These are phyloP conservation scores for Apodemus sylvaticus DNA, from an alignment of 2,113 vertebrate genomes.

Conservation along the genomic window DNA sequence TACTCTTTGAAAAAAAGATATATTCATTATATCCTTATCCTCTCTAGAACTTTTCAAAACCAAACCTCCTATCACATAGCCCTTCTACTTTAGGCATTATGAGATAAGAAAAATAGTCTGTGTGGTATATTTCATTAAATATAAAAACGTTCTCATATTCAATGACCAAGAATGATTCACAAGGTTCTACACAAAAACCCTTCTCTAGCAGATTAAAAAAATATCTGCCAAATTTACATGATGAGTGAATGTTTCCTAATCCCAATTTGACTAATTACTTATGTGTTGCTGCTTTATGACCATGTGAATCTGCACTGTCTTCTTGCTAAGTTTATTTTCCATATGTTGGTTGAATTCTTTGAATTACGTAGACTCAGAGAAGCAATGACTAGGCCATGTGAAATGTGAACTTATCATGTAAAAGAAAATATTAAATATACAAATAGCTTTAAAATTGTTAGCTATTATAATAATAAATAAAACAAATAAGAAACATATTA, in stretches of 20 bases:
- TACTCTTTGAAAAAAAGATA: no score
- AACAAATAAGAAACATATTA: conserved; percentile 30
- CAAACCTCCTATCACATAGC: background rate
- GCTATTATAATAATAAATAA: conserved; percentile 7
- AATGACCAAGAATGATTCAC: conserved; percentile 43
- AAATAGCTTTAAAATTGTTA: conserved; percentile 26
- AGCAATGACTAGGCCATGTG: conserved; percentile 17
- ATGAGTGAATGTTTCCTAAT: conserved; percentile 46
- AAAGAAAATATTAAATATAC: conserved; percentile 12
- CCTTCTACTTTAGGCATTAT: background rate
- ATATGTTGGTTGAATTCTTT: background rate
- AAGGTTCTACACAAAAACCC: conserved; percentile 31
- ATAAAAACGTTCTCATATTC: conserved; percentile 49
- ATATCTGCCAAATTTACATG: conserved; percentile 48
- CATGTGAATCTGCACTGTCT: conserved; percentile 15
- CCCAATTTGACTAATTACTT: conserved; percentile 25
- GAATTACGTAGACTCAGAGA: background rate
- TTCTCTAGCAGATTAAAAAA: conserved; percentile 48
- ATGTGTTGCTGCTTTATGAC: background rate
- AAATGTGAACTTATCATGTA: conserved; percentile 42
- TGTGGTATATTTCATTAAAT: conserved; percentile 55
- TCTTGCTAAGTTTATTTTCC: conserved; percentile 39
- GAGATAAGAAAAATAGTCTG: background rate
- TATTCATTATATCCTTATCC: background rate
- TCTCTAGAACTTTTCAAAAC: conserved; percentile 6